Percentiles rank a stretch among this genome's conserved stretches.
phyloP scores from a whole-genome alignment of 2,888 invertebrate genomes.

The Melanostoma mellinum region DNA sequence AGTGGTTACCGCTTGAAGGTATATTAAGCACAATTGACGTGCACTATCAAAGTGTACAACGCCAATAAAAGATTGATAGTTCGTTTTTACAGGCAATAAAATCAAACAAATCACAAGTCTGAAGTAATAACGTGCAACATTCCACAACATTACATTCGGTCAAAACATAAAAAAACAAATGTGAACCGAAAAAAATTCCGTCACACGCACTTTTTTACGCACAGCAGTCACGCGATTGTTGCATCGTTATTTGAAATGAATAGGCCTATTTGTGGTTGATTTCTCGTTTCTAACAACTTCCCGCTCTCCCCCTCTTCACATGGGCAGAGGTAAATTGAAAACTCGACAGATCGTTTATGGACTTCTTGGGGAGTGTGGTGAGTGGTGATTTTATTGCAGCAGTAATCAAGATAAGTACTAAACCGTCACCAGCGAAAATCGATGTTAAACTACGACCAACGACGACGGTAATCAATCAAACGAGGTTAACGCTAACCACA shows the following conservation, averaged over 20 bases:
- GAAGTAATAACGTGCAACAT: slow-evolving; percentile 31
- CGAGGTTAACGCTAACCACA: slow-evolving; percentile 48
- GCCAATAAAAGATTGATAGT: slow-evolving; percentile 38
- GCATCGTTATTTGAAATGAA: slow-evolving; percentile 41
- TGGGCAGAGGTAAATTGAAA: slow-evolving; percentile 29
- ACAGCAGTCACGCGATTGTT: slow-evolving; percentile 1
- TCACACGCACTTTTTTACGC: slow-evolving; percentile 59
- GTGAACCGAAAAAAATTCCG: slow-evolving; percentile 30
- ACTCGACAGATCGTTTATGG: slow-evolving; percentile 61
- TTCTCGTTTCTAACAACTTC: background rate
- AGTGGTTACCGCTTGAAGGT: too few species aligned
- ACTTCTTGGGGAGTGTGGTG: slow-evolving; percentile 18
- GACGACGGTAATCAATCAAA: slow-evolving; percentile 64
- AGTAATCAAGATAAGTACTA: slow-evolving; percentile 60
- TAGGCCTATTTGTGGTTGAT: slow-evolving; percentile 23
- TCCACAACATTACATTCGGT: slow-evolving; percentile 3
- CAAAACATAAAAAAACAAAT: background rate
- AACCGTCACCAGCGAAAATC: slow-evolving; percentile 33
- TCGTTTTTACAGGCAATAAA: slow-evolving; percentile 5
- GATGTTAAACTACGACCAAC: background rate
- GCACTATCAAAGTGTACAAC: background rate
- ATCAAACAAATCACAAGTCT: slow-evolving; percentile 24
- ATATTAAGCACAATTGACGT: too few species aligned
- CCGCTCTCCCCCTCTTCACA: background rate
- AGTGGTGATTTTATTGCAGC: slow-evolving; percentile 64